A percentile compares a stretch with the other conserved stretches of the same genome.
Conservation (phyloP, 2,888 invertebrate genomes). For the Tryphoninae sp. region DNA sequence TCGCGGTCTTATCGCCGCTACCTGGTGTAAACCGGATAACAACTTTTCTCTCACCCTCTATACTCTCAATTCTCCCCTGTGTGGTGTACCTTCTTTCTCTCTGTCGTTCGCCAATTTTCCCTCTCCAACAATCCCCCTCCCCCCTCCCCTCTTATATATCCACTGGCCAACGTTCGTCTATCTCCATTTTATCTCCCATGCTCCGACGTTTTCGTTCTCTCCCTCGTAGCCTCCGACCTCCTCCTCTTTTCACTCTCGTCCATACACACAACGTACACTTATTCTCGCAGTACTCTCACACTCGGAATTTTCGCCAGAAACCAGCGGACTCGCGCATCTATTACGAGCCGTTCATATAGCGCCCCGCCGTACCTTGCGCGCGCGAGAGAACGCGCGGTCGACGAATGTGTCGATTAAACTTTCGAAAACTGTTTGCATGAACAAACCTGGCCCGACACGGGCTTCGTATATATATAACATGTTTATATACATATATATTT, state of each 20-base stretch:
- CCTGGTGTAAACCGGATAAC: constrained; percentile 77
- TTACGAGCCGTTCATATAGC: constrained; percentile 9
- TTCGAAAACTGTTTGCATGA: constrained; percentile 80
- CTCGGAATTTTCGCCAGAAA: constrained; percentile 21
- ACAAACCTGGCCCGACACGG: constrained; percentile 68
- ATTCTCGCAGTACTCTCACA: constrained; percentile 15
- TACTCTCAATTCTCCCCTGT: constrained; percentile 55
- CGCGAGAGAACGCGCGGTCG: constrained; percentile 53
- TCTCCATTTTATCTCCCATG: constrained; percentile 51
- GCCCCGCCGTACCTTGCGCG: constrained; percentile 33
- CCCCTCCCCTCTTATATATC: constrained; percentile 45
- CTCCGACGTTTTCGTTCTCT: constrained; percentile 46
- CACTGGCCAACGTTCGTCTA: constrained; percentile 39
- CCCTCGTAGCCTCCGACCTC: constrained; percentile 67
- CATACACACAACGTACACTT: background rate
- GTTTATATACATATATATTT: background rate
- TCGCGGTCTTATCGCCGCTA: constrained; percentile 77
- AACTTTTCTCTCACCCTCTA: constrained; percentile 77
- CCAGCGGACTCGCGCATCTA: constrained; percentile 26
- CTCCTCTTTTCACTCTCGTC: constrained; percentile 53
- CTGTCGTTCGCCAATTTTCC: constrained; percentile 31
- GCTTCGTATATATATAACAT: constrained; percentile 8
- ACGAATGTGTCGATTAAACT: constrained; percentile 79
- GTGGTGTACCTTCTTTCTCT: constrained; percentile 58
- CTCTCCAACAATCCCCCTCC: constrained; percentile 39